Evolutionary conservation across 2,113 vertebrate genomes (phyloP).

Genomic region (Aptenodytes patagonicus): DNA sequence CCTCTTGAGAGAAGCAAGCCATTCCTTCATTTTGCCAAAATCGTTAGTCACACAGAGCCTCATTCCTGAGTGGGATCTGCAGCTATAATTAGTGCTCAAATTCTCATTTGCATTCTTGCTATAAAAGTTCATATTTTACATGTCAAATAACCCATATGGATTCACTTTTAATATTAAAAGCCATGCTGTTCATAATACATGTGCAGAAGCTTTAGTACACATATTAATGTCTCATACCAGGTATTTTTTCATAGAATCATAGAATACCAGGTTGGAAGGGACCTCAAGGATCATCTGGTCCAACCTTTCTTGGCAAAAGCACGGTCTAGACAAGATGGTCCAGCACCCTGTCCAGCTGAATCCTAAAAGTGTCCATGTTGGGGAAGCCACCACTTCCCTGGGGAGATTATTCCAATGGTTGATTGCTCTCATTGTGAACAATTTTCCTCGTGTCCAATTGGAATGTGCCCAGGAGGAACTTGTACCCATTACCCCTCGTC

Average conservation of each 20-base stretch:
- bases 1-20: slow-evolving; percentile 27
- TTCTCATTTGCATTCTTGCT: slow-evolving; percentile 62
- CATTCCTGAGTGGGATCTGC: slow-evolving; percentile 43
- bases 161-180: slow-evolving; percentile 56
- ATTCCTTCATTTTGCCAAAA: slow-evolving; percentile 36
- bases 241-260: not conserved
- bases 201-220: slow-evolving; percentile 46
- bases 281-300: no score
- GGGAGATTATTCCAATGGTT: no score
- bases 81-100: slow-evolving; percentile 56
- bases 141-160: slow-evolving; percentile 56
- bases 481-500: no score
- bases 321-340: no score
- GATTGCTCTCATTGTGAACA: no score
- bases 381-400: no score
- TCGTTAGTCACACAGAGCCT: slow-evolving; percentile 51
- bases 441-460: no score
- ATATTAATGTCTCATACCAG: slow-evolving; percentile 40
- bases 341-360: no score
- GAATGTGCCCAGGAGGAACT: no score
- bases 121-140: slow-evolving; percentile 66
- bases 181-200: slow-evolving; percentile 43
- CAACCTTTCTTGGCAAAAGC: no score
- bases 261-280: no score
- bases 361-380: no score